Percentiles rank a stretch among this genome's conserved stretches.
Evolutionary conservation across 2,113 vertebrate species (phyloP).

Genomic region (Atherinomorus stipes): DNA sequence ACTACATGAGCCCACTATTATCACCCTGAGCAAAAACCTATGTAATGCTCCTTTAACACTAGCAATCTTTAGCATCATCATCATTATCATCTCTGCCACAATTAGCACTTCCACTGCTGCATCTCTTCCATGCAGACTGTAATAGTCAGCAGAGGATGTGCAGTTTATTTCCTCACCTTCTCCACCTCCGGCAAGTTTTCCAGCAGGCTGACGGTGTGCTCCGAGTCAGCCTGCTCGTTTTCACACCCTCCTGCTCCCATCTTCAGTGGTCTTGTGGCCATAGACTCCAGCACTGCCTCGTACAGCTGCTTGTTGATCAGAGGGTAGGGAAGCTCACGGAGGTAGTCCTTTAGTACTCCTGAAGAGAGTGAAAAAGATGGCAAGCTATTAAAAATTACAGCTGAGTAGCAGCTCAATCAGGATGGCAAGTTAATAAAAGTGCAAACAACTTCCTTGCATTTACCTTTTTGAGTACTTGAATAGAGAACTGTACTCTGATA

Average conservation of each 20-base stretch:
- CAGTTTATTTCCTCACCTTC: conserved; percentile 83
- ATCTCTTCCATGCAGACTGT: neutral
- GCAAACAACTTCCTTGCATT: too few relatives aligned
- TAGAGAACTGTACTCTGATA: conserved; percentile 20
- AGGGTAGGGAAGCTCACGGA: conserved; percentile 94
- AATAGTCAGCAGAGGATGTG: neutral
- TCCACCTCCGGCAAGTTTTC: conserved; percentile 92
- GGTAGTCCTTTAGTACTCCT: conserved; percentile 98
- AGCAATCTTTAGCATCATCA: conserved; percentile 16
- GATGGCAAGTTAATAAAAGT: neutral
- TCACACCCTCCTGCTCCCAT: conserved; percentile 89
- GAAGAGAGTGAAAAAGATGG: neutral
- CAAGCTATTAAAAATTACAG: neutral
- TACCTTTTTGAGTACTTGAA: neutral
- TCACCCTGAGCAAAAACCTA: neutral
- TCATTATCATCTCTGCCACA: conserved; percentile 43
- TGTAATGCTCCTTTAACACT: conserved; percentile 13
- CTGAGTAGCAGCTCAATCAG: neutral
- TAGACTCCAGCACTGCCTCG: conserved; percentile 91
- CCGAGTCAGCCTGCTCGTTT: conserved; percentile 88
- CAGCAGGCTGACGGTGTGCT: conserved; percentile 88
- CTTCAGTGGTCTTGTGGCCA: conserved; percentile 89
- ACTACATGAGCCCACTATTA: conserved; percentile 6
- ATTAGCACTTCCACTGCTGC: conserved; percentile 20
- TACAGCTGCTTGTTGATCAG: conserved; percentile 95